Conservation (phyloP, 2,113 vertebrate species). For the Platanista minor region DNA sequence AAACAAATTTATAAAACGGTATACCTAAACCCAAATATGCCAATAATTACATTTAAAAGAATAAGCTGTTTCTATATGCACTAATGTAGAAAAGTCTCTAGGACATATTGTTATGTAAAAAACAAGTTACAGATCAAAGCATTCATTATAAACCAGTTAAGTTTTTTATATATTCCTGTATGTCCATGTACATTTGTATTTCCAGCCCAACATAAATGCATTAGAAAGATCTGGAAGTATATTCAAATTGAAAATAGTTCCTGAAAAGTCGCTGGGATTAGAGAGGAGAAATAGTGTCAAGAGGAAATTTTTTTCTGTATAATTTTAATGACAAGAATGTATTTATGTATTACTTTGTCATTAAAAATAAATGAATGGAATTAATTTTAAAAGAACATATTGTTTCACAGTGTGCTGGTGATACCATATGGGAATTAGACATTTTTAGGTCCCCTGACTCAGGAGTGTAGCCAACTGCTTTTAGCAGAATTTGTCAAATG, state of each 20-base stretch:
- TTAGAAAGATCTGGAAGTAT: neutral
- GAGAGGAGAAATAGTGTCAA: neutral
- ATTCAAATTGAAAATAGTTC: neutral
- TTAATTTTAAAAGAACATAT: constrained; percentile 43
- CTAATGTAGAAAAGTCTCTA: neutral
- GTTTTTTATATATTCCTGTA: neutral
- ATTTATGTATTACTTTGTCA: constrained; percentile 8
- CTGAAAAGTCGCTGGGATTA: neutral
- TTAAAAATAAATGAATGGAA: constrained; percentile 52
- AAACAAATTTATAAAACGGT: neutral
- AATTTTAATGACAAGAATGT: constrained; percentile 22
- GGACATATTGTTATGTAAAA: neutral
- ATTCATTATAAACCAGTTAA: neutral
- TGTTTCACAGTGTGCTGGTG: neutral
- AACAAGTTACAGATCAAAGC: neutral
- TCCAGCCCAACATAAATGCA: neutral
- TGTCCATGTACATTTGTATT: neutral
- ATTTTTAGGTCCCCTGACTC: constrained; percentile 23
- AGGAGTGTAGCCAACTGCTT: neutral
- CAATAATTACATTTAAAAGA: neutral
- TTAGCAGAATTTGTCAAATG: constrained; percentile 32
- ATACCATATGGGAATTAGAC: constrained; percentile 34
- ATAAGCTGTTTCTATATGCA: neutral
- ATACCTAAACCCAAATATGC: neutral
- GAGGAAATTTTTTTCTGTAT: neutral